Evolutionary conservation across 1,140 invertebrate species (phyloP), one percentile per base, ranked within the genome.

Genomic region (Trachelipus rathkii): DNA sequence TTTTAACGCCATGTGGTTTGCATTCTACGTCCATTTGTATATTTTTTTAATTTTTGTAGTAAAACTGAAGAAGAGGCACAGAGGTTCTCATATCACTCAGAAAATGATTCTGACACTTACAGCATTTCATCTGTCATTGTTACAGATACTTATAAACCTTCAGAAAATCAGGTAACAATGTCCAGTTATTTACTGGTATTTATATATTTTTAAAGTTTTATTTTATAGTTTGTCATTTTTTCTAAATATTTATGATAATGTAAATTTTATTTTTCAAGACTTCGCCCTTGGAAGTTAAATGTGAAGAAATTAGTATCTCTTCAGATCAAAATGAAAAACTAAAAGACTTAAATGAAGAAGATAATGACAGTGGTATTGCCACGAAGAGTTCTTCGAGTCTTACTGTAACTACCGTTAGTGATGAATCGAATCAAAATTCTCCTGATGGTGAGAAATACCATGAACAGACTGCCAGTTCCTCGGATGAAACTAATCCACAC

Each of bases 71-170:
- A 60, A 60, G 19, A 60, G 11, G 33, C 33, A 33, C 50, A 60
- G 19, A 60, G 50, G 8, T 15, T 13, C 19, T 60, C 50, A 13
- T 60, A 15, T 60, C 50, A 60, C 19, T 60, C 50, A 60, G 50
- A 60, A 60, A 60, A 13, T 15, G 50, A 60, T 3, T 60, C 50
- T 4, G 50, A 60, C 19, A 60, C 50, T 15, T 60, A 15, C 19
- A 60, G 50, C 19, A 19, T 60, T 60, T 60, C 50, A 60, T 60
- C 50, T 60, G 19, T 60, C 50, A 60, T 60, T 60, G 50, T 60
- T 13, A 13, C 50, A 60, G 50, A 60, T 60, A 15, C 50, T 15
- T 15, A 19, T 19, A 60, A 60, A 60, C 50, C 50, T 15, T 13
- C 11, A 60, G 50, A 60, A 60, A 19, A 60, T 13, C 2, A 60